A percentile compares a stretch with the other conserved stretches of the same genome.
Evolutionary conservation across 2,888 invertebrate genomes (phyloP).

Genomic region (Ormia ochracea): DNA sequence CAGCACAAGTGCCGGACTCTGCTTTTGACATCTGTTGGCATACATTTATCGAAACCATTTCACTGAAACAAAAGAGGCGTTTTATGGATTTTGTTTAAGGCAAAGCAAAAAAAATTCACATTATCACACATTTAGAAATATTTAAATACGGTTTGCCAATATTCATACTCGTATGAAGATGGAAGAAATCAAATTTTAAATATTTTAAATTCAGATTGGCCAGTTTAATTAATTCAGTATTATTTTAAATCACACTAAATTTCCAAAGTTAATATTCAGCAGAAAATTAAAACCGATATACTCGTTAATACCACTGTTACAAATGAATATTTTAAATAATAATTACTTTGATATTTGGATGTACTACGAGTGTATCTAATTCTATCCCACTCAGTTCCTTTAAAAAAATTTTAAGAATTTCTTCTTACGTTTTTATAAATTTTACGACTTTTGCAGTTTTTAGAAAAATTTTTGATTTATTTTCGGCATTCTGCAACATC

Average conservation of each 20-base stretch:
- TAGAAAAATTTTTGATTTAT: no score
- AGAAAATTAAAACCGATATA: not conserved
- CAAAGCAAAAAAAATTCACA: no score
- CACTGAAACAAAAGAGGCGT: conserved; percentile 45
- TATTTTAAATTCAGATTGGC: not conserved
- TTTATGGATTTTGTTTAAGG: conserved; percentile 26
- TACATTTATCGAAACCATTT: conserved; percentile 33
- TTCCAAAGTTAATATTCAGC: no score
- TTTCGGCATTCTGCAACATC: no score
- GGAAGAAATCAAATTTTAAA: not conserved
- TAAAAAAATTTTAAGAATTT: no score
- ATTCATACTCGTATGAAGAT: not conserved
- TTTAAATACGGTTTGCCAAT: not conserved
- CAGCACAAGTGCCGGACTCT: conserved; percentile 40
- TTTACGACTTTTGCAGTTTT: no score
- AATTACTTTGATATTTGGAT: no score
- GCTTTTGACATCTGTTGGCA: conserved; percentile 58
- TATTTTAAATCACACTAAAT: not conserved
- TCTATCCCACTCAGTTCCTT: no score
- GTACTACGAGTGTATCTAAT: no score
- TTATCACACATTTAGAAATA: not conserved
- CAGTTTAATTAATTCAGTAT: not conserved
- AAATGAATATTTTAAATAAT: no score
- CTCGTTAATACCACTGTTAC: no score
- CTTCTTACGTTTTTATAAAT: no score